Evolutionary conservation across 2,797 vertebrate genomes (phyloP).

Genomic region (Urophycis tenuis): DNA sequence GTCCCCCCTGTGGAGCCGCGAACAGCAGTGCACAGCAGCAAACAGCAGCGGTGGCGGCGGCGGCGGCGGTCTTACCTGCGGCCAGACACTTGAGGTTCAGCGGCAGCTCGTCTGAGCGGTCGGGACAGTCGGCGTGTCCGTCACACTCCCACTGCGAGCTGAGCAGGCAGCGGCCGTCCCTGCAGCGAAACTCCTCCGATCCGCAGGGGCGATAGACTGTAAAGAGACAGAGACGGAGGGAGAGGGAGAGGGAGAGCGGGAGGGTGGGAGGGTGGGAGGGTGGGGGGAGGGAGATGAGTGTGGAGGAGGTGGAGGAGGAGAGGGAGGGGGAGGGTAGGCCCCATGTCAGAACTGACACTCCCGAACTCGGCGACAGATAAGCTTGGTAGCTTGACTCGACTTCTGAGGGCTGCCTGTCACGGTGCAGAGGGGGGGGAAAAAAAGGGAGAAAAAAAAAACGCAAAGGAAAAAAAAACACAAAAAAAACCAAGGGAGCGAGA

Average conservation of each 20-base stretch:
- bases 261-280: background rate
- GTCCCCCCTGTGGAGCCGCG: conserved; percentile 32
- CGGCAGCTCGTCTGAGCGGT: conserved; percentile 93
- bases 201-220: conserved; percentile 85
- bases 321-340: background rate
- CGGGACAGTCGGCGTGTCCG: conserved; percentile 89
- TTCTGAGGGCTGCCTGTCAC: background rate
- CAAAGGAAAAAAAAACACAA: background rate
- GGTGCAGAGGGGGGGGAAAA: background rate
- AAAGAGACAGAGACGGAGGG: conserved; percentile 30
- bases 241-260: background rate
- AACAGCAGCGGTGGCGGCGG: conserved; percentile 34
- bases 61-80: conserved; percentile 75
- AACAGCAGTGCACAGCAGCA: conserved; percentile 30
- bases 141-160: conserved; percentile 96
- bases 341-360: conserved; percentile 3
- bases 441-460: background rate
- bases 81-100: conserved; percentile 88
- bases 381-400: background rate
- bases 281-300: background rate
- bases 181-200: conserved; percentile 86
- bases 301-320: background rate
- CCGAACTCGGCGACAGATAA: background rate
- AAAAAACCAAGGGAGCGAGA: conserved; percentile 7
- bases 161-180: conserved; percentile 89